Base-by-base conservation (phyloP, 1,140 invertebrate genomes). In the Bicyclus anynana region DNA sequence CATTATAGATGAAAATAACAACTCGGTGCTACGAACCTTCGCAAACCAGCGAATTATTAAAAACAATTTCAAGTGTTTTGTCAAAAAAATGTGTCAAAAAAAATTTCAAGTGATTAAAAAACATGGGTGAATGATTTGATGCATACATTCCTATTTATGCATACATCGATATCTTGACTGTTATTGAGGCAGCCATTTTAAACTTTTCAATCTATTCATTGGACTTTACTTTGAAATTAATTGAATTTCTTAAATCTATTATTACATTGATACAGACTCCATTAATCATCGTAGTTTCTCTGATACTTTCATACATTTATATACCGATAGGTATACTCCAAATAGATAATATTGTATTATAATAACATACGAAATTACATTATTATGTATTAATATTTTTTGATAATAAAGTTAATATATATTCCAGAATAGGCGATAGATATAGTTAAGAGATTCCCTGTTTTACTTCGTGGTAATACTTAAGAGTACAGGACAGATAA, bases 361-460 rank as follows among this genome's bases (percentile, higher is more conserved):
- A 33, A 33, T 33, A 33, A 33, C 29, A 7, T 33, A n/a, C 3
- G n/a, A 23, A 23, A 23, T 2, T 33, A 33, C 29, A 33, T 1
- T 33, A 4, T 29, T 6, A 33, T n/a, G n/a, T 33, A 33, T 10
- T 33, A 33, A 10, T 29, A 29, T 29, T 29, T 7, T 10, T 33
- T 33, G 7, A 33, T 33, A 33, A 4, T 33, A 33, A 33, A 33
- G 29, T 33, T 33, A 33, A 33, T 33, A 27, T 4, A 27, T 9
- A 1, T 16, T 18, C 20, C 10, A 50, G 29, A 50, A 52, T 20
- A 52, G 12, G 33, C 50, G 9, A 52, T 20, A 44, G 42, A 44
- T 18, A 40, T 53, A 46, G 40, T 21, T 23, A 33, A 54, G 40
- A 54, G 52, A 54, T 54, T 54, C 52, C 52, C 42, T 54, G 52